Conservation (phyloP, 2,797 vertebrate genomes). For the Chaunax sp. region DNA sequence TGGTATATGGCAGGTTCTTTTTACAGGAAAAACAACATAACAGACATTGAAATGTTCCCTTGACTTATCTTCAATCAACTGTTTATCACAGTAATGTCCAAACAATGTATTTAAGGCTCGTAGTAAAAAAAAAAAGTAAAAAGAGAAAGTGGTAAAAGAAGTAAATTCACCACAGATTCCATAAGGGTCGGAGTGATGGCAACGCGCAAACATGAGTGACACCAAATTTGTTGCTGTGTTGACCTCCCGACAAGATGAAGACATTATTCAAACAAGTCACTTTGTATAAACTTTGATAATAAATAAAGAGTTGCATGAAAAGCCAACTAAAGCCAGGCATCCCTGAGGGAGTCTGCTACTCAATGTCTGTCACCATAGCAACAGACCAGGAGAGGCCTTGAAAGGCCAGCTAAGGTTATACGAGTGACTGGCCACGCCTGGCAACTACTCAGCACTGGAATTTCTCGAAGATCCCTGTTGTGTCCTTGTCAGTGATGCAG, state of each 20-base stretch:
- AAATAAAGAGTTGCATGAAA: constrained; percentile 30
- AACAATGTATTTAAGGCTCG: constrained; percentile 25
- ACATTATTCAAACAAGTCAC: constrained; percentile 58
- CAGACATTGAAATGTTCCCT: constrained; percentile 30
- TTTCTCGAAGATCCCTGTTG: constrained; percentile 49
- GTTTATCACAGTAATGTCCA: constrained; percentile 34
- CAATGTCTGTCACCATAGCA: constrained; percentile 79
- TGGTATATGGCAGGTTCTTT: constrained; percentile 23
- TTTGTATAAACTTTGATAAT: constrained; percentile 55
- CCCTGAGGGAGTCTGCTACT: constrained; percentile 58
- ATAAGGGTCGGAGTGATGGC: neutral
- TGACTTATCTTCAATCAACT: constrained; percentile 19
- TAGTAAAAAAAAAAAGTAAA: neutral
- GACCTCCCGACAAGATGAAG: constrained; percentile 45
- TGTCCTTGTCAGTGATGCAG: constrained; percentile 56
- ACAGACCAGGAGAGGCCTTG: constrained; percentile 63
- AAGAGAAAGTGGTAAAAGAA: constrained; percentile 52
- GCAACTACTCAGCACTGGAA: constrained; percentile 71
- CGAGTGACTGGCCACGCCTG: constrained; percentile 74
- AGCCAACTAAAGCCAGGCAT: constrained; percentile 36
- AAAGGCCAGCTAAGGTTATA: constrained; percentile 72
- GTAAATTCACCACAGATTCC: constrained; percentile 33
- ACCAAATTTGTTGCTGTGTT: constrained; percentile 43
- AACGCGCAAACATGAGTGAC: constrained; percentile 39
- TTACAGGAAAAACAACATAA: constrained; percentile 1